Base-by-base conservation (phyloP, 2,888 invertebrate genomes). In the Aporophyla lueneburgensis region DNA sequence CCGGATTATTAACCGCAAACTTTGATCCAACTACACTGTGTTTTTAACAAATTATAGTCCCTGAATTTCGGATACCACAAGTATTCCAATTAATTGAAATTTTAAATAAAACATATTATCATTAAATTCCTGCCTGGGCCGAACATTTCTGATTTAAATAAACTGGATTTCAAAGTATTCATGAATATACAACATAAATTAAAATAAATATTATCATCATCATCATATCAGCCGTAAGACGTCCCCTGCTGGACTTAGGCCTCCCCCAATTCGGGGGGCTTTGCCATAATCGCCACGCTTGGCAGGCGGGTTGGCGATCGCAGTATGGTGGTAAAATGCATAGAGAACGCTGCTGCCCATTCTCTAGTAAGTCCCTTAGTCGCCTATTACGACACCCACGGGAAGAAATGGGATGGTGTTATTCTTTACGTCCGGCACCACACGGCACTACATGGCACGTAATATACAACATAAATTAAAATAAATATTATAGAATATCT, bases 131-230 rank as follows among this genome's bases (percentile, higher is more conserved):
- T 53, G 53, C 59, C 56, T 21, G 3, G 19, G 58, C 53, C 12
- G 7, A 65, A 66, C 5, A 61, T 69, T 49, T n/a, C 78, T 61
- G n/a, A 62, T 69, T 56, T 56, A 69, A 66, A 65, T 77, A 78
- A 81, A 77, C 51, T 65, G 69, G 43, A 46, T 62, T 56, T 33
- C 14, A 63, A 58, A n/a, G 46, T 56, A 70, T 56, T 54, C 21
- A 70, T 43, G 59, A 71, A 40, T 68, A 54, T 56, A 21, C 53
- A 27, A 4, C 40, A 9, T 67, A 40, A 40, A 16, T 46, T 16
- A 27, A 53, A 46, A 56, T 43, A 53, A 59, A 54, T 65, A 56
- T 43, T 43, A 40, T 27, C n/a, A n/a, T n/a, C n/a, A n/a, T n/a
- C n/a, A n/a, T n/a, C n/a, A n/a, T n/a, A n/a, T n/a, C n/a, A n/a